Base-by-base conservation (phyloP, 1,140 invertebrate species). In the Bombyx mori region DNA sequence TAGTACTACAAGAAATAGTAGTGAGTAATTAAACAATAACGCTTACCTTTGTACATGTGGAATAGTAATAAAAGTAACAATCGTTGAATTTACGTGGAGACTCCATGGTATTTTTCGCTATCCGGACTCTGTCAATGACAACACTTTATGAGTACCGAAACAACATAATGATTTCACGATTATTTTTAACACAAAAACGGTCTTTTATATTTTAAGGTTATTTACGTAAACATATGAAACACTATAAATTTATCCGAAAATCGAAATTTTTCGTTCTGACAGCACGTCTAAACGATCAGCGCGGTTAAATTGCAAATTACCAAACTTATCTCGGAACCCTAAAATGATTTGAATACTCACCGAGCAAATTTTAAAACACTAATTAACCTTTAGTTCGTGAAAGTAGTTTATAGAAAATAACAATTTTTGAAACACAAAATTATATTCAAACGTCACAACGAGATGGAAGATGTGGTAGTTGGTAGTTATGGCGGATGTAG, bases 41-140 rank as follows among this genome's bases (percentile, higher is more conserved):
- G 26, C 86, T 88, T 88, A 94, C 94, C 90, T 94, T 95, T 44
- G 90, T 92, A 82, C 94, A 95, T 52, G 93, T 93, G 18, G 93
- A 94, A 75, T 95, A 95, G 77, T 93, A 95, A 82, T 93, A 95
- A 89, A 94, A 95, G 82, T 94, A 95, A 79, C 93, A 95, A 77
- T 95, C 94, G 75, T 93, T 92, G 81, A 93, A 92, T 86, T 92
- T 92, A 68, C 88, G 88, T 56, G 90, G 90, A 57, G 89, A 89
- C 75, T 91, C 90, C 86, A 91, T 89, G 76, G 71, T 79, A 68
- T 66, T 56, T 64, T 74, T 67, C 62, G 61, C 75, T 66, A 61
- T 68, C 75, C 73, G 79, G 72, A 73, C 61, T 71, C 82, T 85
- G 71, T 52, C 51, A 69, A 75, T 61, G 63, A 66, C 56, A 54